Evolutionary conservation across 1,140 invertebrate genomes (phyloP).

Genomic region (Cydia fagiglandana): DNA sequence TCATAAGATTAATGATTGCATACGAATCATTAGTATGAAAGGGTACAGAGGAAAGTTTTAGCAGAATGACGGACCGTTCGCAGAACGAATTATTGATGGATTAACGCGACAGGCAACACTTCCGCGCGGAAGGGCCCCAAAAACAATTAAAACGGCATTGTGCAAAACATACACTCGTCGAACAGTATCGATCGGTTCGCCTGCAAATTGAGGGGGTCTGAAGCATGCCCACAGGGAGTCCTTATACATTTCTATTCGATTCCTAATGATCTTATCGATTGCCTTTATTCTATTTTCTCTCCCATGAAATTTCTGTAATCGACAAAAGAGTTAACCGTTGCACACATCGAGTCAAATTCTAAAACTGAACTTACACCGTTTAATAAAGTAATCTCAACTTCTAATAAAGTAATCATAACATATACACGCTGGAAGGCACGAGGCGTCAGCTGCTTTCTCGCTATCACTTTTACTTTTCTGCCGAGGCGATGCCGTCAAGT

Average conservation of each 20-base stretch:
- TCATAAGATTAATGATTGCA: slow-evolving; percentile 50
- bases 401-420: slow-evolving; percentile 12
- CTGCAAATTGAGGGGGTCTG: slow-evolving; percentile 51
- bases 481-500: slow-evolving; percentile 37
- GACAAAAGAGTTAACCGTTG: slow-evolving; percentile 66
- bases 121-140: slow-evolving; percentile 51
- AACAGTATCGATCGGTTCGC: slow-evolving; percentile 44
- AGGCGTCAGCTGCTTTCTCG: slow-evolving; percentile 53
- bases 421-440: slow-evolving; percentile 46
- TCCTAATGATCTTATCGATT: slow-evolving; percentile 68
- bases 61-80: slow-evolving; percentile 43
- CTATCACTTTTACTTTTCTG: slow-evolving; percentile 74
- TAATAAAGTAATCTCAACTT: background rate
- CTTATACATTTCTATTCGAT: slow-evolving; percentile 51
- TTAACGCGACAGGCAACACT: slow-evolving; percentile 53
- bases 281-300: slow-evolving; percentile 43
- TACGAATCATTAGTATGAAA: slow-evolving; percentile 41
- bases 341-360: slow-evolving; percentile 24
- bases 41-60: slow-evolving; percentile 50
- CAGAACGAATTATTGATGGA: slow-evolving; percentile 71
- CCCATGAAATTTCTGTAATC: slow-evolving; percentile 44
- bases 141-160: slow-evolving; percentile 66
- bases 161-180: slow-evolving; percentile 56
- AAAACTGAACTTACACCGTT: background rate
- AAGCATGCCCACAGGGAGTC: slow-evolving; percentile 51